Conservation (phyloP, 2,797 vertebrate genomes). For the Nothura maculosa region DNA sequence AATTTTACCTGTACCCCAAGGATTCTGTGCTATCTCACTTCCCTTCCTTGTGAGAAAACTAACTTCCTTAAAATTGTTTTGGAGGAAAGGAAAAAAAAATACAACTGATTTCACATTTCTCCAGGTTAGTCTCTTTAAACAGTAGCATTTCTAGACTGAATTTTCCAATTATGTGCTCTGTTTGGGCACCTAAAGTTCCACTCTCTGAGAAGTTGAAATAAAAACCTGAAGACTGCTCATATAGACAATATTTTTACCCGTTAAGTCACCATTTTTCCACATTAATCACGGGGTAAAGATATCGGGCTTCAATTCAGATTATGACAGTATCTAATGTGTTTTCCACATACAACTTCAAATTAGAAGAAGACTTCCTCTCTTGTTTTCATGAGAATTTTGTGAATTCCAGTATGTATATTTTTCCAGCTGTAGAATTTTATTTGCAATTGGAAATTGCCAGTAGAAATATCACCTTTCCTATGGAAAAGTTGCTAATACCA, state of each 20-base stretch:
- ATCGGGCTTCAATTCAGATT: constrained; percentile 82
- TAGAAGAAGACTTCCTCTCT: constrained; percentile 76
- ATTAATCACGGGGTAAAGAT: constrained; percentile 82
- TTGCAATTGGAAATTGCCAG: constrained; percentile 76
- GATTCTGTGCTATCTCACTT: neutral
- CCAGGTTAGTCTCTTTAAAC: neutral
- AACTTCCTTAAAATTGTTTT: neutral
- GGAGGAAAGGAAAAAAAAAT: neutral
- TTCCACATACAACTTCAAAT: constrained; percentile 77
- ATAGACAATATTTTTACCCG: constrained; percentile 70
- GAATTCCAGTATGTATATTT: constrained; percentile 81
- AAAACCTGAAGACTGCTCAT: constrained; percentile 58
- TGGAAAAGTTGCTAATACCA: constrained; percentile 74
- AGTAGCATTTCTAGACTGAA: neutral
- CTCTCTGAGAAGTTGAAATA: constrained; percentile 68
- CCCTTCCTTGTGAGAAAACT: neutral
- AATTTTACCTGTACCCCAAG: neutral
- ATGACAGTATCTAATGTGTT: constrained; percentile 82
- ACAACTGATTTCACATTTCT: neutral
- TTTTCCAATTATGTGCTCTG: constrained; percentile 59
- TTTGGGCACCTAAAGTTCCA: constrained; percentile 48
- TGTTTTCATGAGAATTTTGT: constrained; percentile 81
- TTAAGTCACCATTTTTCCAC: constrained; percentile 83
- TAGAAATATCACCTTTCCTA: constrained; percentile 78
- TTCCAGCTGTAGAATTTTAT: constrained; percentile 82